A percentile compares a stretch with the other conserved stretches of the same genome.
phyloP scores from a whole-genome alignment of 2,888 invertebrate species.

The Erebia palarica region DNA sequence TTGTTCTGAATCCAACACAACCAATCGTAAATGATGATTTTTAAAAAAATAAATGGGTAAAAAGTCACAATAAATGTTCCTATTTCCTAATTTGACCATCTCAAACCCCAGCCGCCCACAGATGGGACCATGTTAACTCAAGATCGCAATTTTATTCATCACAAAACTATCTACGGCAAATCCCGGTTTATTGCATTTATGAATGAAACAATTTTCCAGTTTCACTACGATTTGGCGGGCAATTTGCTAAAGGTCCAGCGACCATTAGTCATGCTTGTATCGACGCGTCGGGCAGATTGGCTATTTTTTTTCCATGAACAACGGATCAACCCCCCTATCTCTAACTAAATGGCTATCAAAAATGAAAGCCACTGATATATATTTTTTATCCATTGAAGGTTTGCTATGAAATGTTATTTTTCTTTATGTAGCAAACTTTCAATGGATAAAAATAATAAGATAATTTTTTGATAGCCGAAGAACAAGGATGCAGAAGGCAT shows the following conservation, averaged over 20 bases:
- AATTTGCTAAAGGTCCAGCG: conserved; percentile 70
- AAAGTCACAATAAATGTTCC: not conserved
- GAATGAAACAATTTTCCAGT: conserved; percentile 81
- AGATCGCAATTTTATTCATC: conserved; percentile 69
- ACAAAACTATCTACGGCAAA: conserved; percentile 64
- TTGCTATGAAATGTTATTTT: too few species aligned
- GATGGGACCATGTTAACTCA: conserved; percentile 60
- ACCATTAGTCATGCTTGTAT: conserved; percentile 78
- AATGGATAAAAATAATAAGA: too few species aligned
- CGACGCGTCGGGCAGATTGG: conserved; percentile 69
- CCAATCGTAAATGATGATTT: too few species aligned
- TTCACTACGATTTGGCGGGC: conserved; percentile 70
- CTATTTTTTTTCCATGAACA: conserved; percentile 70
- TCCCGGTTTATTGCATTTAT: conserved; percentile 71
- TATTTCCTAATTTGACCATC: conserved; percentile 20
- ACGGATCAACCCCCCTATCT: conserved; percentile 44
- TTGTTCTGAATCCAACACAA: too few species aligned
- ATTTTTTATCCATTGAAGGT: too few species aligned
- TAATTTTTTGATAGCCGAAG: too few species aligned
- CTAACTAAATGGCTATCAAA: too few species aligned
- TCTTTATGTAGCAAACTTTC: too few species aligned
- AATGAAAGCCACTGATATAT: too few species aligned
- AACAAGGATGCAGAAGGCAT: too few species aligned
- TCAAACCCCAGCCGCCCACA: conserved; percentile 46
- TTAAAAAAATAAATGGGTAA: not conserved